Base-by-base conservation (phyloP, 1,140 invertebrate genomes). In the Platyscapa corneri region DNA sequence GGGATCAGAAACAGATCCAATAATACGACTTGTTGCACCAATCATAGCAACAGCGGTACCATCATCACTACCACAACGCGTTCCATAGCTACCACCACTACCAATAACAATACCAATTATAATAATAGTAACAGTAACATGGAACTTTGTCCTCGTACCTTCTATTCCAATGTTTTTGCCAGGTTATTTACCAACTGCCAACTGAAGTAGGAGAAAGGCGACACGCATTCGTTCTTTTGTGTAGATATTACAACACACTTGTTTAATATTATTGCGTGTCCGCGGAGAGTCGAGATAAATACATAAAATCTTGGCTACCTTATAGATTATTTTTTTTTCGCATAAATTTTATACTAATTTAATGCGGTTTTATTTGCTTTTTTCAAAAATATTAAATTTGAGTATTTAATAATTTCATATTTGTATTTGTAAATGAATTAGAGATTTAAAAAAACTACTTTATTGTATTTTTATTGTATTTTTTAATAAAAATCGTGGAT, bases 101-200 rank as follows among this genome's bases (percentile, higher is more conserved):
- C 60, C 16, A 74, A 74, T 12, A 74, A 76, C 32, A 60, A 49
- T 8, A 79, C 42, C 27, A 79, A 60, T 27, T 34, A 78, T 30
- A n/a, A 70, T 75, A 77, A 56, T 20, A 56, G 16, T 16, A 39
- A 49, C 67, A 91, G 90, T 86, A 89, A 89, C 84, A 90, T 88
- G 83, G 91, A 92, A 27, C 86, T 92, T 32, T 91, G 88, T 81
- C 91, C 91, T 72, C 90, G 90, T 79, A 90, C 89, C 87, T 91
- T 92, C 87, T 92, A 91, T 81, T 92, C 91, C 37, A 92, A 91
- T 87, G 88, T 93, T 67, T 93, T 92, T 85, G 91, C 91, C 75
- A 90, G 91, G 84, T 93, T 93, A 88, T 90, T 93, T 88, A 90
- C 90, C 10, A 93, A 93, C 88, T 92, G 92, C 88, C 90, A 93